phyloP scores from a whole-genome alignment of 1,140 invertebrate genomes.

The Lasaia peninsularis region DNA sequence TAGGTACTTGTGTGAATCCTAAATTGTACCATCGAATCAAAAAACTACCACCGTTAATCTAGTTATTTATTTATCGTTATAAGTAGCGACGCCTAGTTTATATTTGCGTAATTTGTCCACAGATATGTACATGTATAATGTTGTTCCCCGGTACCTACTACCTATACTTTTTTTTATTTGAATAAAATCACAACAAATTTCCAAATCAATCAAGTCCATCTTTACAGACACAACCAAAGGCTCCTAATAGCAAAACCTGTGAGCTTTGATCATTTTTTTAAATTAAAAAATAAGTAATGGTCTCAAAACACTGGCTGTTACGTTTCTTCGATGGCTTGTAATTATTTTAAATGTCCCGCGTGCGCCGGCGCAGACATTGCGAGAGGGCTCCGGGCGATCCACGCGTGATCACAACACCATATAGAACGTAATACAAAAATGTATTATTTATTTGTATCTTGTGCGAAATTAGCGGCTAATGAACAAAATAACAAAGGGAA shows the following conservation, averaged over 20 bases:
- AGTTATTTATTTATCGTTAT: too few relatives aligned
- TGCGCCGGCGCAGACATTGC: slow-evolving; percentile 41
- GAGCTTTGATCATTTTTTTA: slow-evolving; percentile 66
- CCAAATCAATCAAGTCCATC: too few relatives aligned
- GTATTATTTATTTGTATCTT: slow-evolving; percentile 32
- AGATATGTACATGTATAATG: too few relatives aligned
- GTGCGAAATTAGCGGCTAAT: slow-evolving; percentile 4
- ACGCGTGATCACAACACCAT: slow-evolving; percentile 58
- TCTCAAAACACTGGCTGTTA: slow-evolving; percentile 74
- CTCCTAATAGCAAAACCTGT: slow-evolving; percentile 26
- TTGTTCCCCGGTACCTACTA: too few relatives aligned
- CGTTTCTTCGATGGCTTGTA: slow-evolving; percentile 72
- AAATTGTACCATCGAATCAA: too few relatives aligned
- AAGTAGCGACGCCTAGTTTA: too few relatives aligned
- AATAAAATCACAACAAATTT: too few relatives aligned
- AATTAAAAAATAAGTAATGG: slow-evolving; percentile 76
- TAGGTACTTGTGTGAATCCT: too few relatives aligned
- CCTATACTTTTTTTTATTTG: too few relatives aligned
- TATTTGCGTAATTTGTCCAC: too few relatives aligned
- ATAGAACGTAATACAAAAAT: slow-evolving; percentile 47
- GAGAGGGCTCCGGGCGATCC: slow-evolving; percentile 47
- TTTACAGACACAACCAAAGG: slow-evolving; percentile 40
- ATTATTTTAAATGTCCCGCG: slow-evolving; percentile 77
- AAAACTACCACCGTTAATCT: too few relatives aligned
- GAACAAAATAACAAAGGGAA: background rate